A percentile compares a stretch with the other conserved stretches of the same genome.
Conservation (phyloP, 1,140 invertebrate species). For the Apis dorsata region DNA sequence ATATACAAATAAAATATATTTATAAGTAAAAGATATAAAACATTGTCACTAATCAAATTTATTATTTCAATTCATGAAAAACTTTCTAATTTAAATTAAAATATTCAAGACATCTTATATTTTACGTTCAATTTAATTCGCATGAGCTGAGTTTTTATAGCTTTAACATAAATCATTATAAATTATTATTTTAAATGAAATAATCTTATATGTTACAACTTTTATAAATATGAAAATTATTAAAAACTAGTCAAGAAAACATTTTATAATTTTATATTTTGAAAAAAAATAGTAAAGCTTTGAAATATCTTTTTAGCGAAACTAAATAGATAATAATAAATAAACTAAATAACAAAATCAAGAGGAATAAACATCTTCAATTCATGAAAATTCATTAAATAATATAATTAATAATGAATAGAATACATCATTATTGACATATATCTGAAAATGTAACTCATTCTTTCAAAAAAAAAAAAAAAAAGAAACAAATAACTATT, state of each 20-base stretch:
- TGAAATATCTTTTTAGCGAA: background rate
- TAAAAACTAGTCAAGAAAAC: background rate
- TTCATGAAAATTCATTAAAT: background rate
- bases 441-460: background rate
- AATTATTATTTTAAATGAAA: background rate
- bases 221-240: background rate
- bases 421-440: background rate
- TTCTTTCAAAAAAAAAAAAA: background rate
- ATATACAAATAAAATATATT: background rate
- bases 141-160: constrained; percentile 23
- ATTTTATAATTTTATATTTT: background rate
- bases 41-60: background rate
- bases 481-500: background rate
- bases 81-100: background rate
- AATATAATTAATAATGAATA: background rate
- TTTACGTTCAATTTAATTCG: constrained; percentile 18
- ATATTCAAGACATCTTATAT: constrained; percentile 39
- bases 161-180: constrained; percentile 7
- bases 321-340: too few species aligned
- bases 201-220: background rate
- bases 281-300: background rate
- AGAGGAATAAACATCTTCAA: constrained; percentile 4
- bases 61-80: too few species aligned
- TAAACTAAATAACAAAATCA: constrained; percentile 7
- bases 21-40: background rate